Conservation (phyloP, 2,113 vertebrate species). For the human (Homo sapiens) region DNA sequence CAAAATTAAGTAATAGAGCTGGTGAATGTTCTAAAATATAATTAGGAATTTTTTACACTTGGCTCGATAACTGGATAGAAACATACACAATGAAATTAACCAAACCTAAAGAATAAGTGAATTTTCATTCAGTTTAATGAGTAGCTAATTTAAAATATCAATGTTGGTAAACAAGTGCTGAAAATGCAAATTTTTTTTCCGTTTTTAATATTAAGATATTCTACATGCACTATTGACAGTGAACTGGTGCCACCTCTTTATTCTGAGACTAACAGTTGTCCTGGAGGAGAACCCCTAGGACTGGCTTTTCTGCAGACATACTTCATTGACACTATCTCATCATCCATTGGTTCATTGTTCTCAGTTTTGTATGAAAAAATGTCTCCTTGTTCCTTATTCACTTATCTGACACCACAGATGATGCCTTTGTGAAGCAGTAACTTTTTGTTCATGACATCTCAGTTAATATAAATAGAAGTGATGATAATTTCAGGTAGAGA, state of each 20-base stretch:
- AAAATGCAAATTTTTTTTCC: neutral
- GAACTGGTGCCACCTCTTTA: neutral
- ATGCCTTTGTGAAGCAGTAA: neutral
- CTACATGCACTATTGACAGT: neutral
- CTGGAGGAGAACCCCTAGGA: neutral
- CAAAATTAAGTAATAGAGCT: neutral
- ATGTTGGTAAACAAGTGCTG: neutral
- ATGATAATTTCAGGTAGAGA: neutral
- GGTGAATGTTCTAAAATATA: neutral
- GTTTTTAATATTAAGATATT: neutral
- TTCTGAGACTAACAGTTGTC: neutral
- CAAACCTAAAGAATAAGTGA: neutral
- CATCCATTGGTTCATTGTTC: neutral
- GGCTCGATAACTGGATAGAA: neutral
- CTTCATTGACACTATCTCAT: neutral
- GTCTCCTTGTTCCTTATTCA: neutral
- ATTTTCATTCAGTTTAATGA: neutral
- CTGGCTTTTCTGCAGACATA: neutral
- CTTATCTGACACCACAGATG: neutral
- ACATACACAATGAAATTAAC: neutral
- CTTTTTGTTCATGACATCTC: neutral
- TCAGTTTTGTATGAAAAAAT: neutral
- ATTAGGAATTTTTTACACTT: neutral
- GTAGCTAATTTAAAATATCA: neutral
- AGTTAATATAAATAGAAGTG: neutral